Percentiles rank a stretch among this genome's conserved stretches.
Conservation (phyloP, 2,797 vertebrate genomes). For the Xyrichtys novacula region DNA sequence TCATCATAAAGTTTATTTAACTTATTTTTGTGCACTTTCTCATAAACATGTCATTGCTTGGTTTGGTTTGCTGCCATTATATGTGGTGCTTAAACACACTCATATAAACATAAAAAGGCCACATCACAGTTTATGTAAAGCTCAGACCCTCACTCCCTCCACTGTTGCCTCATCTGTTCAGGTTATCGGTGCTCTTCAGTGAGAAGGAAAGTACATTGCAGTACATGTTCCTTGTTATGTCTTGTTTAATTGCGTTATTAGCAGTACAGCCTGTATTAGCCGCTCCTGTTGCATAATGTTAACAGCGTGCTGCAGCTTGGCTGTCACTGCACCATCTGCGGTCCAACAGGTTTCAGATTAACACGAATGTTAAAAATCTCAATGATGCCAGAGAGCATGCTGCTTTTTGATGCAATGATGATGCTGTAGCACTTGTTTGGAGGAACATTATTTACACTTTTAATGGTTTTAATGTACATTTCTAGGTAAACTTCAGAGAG, state of each 20-base stretch:
- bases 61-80: constrained; percentile 3
- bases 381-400: constrained; percentile 15
- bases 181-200: neutral
- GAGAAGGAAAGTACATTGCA: constrained; percentile 7
- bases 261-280: constrained; percentile 22
- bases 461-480: no score
- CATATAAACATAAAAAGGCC: constrained; percentile 19
- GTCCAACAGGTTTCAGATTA: constrained; percentile 66
- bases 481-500: neutral
- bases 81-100: constrained; percentile 15
- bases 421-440: neutral
- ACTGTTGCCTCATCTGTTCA: neutral
- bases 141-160: constrained; percentile 2
- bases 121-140: constrained; percentile 29
- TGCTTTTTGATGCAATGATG: constrained; percentile 19
- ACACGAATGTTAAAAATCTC: constrained; percentile 55
- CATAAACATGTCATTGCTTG: neutral
- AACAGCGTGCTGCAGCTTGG: constrained; percentile 51
- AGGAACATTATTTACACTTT: no score
- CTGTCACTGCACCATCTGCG: constrained; percentile 63
- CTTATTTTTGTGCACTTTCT: neutral
- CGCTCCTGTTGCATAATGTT: constrained; percentile 56
- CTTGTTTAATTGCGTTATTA: constrained; percentile 45
- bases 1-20: neutral
- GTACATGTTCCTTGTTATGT: constrained; percentile 20